Base-by-base conservation (phyloP, 2,888 invertebrate species). In the Volucella inanis region DNA sequence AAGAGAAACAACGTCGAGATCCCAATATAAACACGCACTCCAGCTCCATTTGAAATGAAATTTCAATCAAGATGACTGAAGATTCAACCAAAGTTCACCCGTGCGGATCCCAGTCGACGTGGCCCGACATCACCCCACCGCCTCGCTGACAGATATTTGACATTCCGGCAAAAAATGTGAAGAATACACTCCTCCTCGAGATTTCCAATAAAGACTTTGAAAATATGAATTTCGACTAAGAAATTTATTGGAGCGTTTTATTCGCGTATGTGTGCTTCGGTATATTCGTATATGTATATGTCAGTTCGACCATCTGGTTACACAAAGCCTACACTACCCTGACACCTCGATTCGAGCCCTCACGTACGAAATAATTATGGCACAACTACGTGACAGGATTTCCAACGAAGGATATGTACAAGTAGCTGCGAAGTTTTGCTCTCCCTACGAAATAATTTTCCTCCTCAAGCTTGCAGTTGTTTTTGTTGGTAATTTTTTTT, bases 281-380 rank as follows among this genome's bases (percentile, higher is more conserved):
- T n/a, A 31, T 31, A 50, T 52, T n/a, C n/a, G 41, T 43, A 2
- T 1, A 3, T 74, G 38, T 57, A 12, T 54, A 43, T n/a, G 39
- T 2, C n/a, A 22, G 41, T 38, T 59, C 18, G 49, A 52, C 45
- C 68, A 78, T 74, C 72, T 83, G 78, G 52, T 64, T 64, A 50
- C 67, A 70, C 11, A 47, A 52, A 43, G 62, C 31, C 12, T 15
- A 49, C 55, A 38, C 61, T 49, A 65, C 31, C 41, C 59, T 50
- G 68, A 78, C 64, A 70, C 64, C 74, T 59, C 68, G 31, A 62
- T 67, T 71, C 54, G 22, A 74, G 65, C 83, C 70, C 75, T 79
- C 84, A 85, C 80, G 84, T 85, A 59, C 71, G 55, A 76, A 80
- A 76, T 85, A 85, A 85, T 76, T 85, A 85, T 80, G 71, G 80